Conservation (phyloP, 2,797 vertebrate genomes). For the Spinus pinus region DNA sequence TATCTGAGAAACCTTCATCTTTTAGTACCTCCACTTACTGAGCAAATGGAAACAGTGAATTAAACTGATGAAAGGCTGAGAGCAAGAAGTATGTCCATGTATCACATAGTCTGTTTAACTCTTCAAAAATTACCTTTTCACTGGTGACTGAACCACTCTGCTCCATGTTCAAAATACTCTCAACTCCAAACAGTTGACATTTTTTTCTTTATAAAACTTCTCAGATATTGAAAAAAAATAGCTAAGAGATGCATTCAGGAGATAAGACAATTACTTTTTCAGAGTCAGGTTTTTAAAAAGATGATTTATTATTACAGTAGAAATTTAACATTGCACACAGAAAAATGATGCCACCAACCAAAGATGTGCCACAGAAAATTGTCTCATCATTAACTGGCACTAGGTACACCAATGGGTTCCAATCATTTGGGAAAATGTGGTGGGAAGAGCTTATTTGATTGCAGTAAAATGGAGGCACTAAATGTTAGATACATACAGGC, state of each 20-base stretch:
- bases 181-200: not conserved
- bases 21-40: not conserved
- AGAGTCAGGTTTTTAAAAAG: not conserved
- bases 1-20: not conserved
- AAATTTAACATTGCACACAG: not conserved
- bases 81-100: not conserved
- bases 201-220: not conserved
- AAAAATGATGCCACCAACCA: not conserved
- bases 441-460: not conserved
- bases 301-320: not conserved
- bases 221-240: not conserved
- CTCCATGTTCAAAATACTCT: not conserved
- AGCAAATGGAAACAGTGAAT: not conserved
- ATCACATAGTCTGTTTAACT: not conserved
- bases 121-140: not conserved
- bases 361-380: not conserved
- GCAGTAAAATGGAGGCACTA: not conserved
- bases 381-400: not conserved
- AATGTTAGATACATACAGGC: not conserved
- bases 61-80: not conserved
- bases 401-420: not conserved
- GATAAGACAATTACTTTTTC: not conserved
- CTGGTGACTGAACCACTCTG: not conserved
- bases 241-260: not conserved
- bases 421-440: not conserved